phyloP scores from a whole-genome alignment of 2,797 vertebrate genomes.

The Diplodus sargus region DNA sequence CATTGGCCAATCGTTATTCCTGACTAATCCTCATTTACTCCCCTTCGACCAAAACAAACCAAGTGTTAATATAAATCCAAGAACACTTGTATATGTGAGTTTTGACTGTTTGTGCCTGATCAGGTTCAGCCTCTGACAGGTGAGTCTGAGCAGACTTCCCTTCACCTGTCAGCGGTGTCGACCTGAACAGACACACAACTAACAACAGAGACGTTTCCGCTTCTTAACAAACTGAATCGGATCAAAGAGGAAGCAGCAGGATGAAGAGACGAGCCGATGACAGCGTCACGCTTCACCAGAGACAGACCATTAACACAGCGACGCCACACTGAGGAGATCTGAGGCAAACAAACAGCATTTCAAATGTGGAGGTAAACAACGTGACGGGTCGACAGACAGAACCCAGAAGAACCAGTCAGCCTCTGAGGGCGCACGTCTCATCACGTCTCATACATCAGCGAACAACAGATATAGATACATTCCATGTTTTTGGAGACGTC shows the following conservation, averaged over 20 bases:
- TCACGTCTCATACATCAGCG: too few relatives aligned
- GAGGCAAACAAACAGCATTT: slow-evolving; percentile 9
- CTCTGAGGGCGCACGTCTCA: too few relatives aligned
- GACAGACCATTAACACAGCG: neutral
- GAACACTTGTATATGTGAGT: too few relatives aligned
- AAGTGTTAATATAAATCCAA: too few relatives aligned
- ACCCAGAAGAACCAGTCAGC: neutral
- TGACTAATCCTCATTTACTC: too few relatives aligned
- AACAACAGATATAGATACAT: too few relatives aligned
- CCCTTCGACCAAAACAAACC: too few relatives aligned
- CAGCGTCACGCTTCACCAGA: neutral
- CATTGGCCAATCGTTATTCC: too few relatives aligned
- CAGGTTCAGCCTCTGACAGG: neutral
- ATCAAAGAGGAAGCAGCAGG: neutral
- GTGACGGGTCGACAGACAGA: neutral
- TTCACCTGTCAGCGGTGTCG: neutral
- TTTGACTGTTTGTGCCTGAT: too few relatives aligned
- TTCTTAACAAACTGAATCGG: neutral
- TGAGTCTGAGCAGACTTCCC: neutral
- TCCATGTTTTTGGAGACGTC: too few relatives aligned
- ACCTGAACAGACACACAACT: neutral
- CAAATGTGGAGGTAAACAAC: slow-evolving; percentile 14
- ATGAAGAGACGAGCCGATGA: neutral
- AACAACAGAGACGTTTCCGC: neutral
- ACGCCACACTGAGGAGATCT: neutral